A percentile compares a stretch with the other conserved stretches of the same genome.
phyloP scores from a whole-genome alignment of 2,888 invertebrate genomes.

The Acleris literana region DNA sequence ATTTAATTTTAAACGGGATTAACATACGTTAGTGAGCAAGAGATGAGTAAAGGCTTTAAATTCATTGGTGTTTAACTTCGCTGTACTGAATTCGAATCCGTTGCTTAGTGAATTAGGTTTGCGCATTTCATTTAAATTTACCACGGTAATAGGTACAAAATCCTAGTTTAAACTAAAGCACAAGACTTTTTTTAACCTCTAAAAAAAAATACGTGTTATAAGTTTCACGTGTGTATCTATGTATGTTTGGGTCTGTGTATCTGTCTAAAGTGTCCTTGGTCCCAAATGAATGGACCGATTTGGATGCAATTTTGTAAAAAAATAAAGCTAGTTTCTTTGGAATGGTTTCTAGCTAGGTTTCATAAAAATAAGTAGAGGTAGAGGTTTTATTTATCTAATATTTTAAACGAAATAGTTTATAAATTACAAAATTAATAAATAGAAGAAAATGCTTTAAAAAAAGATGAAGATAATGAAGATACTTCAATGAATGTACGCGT shows the following conservation, averaged over 20 bases:
- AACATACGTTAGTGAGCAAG: conserved; percentile 36
- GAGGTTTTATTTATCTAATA: no score
- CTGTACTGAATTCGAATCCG: conserved; percentile 16
- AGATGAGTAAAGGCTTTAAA: conserved; percentile 21
- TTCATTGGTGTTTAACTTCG: conserved; percentile 23
- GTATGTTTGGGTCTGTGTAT: neutral
- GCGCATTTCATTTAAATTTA: conserved; percentile 13
- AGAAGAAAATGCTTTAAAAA: no score
- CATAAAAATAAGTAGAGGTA: no score
- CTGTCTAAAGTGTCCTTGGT: no score
- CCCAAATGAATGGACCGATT: no score
- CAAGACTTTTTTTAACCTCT: neutral
- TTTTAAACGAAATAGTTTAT: no score
- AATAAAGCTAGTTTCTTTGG: no score
- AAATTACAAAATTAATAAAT: no score
- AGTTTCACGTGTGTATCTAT: neutral
- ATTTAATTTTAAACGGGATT: conserved; percentile 44
- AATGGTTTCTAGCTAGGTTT: no score
- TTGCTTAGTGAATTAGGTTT: conserved; percentile 20
- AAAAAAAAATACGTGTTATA: neutral
- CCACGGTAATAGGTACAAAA: neutral
- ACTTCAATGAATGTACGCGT: no score
- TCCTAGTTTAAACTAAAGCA: neutral
- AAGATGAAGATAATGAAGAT: no score
- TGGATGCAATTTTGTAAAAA: no score